Conservation (phyloP, 2,797 vertebrate species). For the Philypnodon macrostomus region DNA sequence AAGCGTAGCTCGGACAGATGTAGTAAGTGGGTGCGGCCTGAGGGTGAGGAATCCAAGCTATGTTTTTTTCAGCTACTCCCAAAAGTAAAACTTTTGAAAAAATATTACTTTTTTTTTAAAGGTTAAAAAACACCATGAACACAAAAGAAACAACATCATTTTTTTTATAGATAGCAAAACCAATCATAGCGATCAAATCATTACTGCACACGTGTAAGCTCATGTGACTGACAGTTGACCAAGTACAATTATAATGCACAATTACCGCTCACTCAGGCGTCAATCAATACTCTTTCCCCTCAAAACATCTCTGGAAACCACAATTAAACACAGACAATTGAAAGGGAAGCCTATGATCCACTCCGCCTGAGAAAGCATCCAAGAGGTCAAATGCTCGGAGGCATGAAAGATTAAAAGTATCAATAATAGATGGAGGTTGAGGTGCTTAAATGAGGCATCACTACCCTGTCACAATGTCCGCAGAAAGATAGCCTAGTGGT, state of each 20-base stretch:
- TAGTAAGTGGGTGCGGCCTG: no score
- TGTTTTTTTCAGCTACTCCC: no score
- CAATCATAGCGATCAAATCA: conserved; percentile 30
- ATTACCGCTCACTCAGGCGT: conserved; percentile 44
- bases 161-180: conserved; percentile 17
- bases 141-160: no score
- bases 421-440: conserved; percentile 66
- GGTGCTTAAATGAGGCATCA: conserved; percentile 60
- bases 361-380: conserved; percentile 20
- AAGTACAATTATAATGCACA: conserved; percentile 45
- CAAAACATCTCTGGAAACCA: conserved; percentile 42
- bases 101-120: no score
- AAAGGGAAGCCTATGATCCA: conserved; percentile 49
- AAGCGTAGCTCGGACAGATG: no score
- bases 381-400: conserved; percentile 58
- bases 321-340: conserved; percentile 58
- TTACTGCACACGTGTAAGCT: conserved; percentile 32
- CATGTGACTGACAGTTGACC: conserved; percentile 41
- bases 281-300: conserved; percentile 49
- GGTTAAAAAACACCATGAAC: no score
- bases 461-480: conserved; percentile 58
- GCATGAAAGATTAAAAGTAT: conserved; percentile 67
- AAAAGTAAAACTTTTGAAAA: no score
- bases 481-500: no score
- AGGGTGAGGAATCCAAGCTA: no score